These are phyloP conservation scores for Tiliacea citrago DNA, from an alignment of 2,888 invertebrate species.

Conservation along the genomic window DNA sequence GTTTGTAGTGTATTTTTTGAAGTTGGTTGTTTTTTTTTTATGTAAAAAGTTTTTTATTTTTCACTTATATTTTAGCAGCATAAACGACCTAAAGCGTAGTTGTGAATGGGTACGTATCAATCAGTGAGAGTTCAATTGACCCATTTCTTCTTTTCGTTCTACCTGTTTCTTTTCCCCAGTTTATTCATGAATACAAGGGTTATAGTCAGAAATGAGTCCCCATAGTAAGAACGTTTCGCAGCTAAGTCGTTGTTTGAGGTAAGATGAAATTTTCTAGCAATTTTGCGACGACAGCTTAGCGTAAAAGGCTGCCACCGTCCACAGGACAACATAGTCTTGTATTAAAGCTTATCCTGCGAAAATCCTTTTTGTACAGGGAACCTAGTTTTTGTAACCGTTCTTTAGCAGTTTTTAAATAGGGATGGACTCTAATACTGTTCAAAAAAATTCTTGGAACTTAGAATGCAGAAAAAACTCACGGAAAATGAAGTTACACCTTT, in stretches of 20 bases:
- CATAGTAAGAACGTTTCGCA: constrained; percentile 27
- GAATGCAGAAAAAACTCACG: background rate
- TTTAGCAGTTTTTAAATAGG: constrained; percentile 21
- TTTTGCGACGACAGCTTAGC: constrained; percentile 69
- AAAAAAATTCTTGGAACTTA: background rate
- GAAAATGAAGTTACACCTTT: background rate
- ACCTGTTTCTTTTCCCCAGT: background rate
- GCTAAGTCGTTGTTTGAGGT: constrained; percentile 61
- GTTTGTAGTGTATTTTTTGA: no score
- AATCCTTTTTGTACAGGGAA: constrained; percentile 54
- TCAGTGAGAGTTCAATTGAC: background rate
- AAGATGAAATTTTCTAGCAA: constrained; percentile 74
- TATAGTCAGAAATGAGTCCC: constrained; percentile 25
- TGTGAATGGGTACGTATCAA: no score
- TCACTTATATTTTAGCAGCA: no score
- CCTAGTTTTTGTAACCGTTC: constrained; percentile 33
- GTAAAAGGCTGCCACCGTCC: constrained; percentile 65
- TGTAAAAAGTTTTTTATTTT: no score
- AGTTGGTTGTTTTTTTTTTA: no score
- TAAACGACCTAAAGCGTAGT: no score
- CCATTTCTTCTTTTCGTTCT: background rate
- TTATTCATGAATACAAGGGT: constrained; percentile 37
- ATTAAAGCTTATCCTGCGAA: constrained; percentile 69
- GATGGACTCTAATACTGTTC: background rate
- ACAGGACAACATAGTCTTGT: constrained; percentile 66